A percentile compares a stretch with the other conserved stretches of the same genome.
Evolutionary conservation across 2,113 vertebrate species (phyloP).

Genomic region (Pristiophorus japonicus): DNA sequence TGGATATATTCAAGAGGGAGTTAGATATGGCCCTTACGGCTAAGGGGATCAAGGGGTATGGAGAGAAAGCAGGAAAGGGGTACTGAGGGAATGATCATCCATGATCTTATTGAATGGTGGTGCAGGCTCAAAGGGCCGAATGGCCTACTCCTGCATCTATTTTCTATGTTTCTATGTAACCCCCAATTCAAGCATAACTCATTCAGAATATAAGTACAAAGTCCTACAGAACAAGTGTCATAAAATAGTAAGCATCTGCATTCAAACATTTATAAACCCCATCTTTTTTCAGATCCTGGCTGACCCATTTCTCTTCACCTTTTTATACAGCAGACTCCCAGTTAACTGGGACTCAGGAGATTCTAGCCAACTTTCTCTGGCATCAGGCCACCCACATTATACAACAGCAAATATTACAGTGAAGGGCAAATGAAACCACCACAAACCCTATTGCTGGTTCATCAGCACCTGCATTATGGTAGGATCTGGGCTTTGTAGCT

Average conservation of each 20-base stretch:
- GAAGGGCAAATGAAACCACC: background rate
- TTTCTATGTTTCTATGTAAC: no score
- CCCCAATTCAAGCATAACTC: no score
- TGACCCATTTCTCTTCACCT: background rate
- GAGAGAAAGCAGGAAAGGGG: no score
- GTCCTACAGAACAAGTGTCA: no score
- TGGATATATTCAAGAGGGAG: no score
- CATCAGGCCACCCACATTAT: background rate
- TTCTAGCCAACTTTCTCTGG: background rate
- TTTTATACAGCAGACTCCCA: background rate
- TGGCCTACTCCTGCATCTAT: no score
- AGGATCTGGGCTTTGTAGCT: background rate
- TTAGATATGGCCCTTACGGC: no score
- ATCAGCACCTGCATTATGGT: background rate
- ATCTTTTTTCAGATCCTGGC: background rate
- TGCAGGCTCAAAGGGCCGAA: no score
- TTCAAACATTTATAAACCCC: background rate
- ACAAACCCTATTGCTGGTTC: background rate
- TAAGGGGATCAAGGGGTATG: no score
- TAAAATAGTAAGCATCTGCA: background rate
- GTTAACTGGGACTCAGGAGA: background rate
- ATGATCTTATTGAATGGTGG: no score
- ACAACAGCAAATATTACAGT: background rate
- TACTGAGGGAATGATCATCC: no score
- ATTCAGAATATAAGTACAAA: no score